These are phyloP conservation scores for Mongoloraphidia duomilia DNA, from an alignment of 2,888 invertebrate species.

Conservation along the genomic window DNA sequence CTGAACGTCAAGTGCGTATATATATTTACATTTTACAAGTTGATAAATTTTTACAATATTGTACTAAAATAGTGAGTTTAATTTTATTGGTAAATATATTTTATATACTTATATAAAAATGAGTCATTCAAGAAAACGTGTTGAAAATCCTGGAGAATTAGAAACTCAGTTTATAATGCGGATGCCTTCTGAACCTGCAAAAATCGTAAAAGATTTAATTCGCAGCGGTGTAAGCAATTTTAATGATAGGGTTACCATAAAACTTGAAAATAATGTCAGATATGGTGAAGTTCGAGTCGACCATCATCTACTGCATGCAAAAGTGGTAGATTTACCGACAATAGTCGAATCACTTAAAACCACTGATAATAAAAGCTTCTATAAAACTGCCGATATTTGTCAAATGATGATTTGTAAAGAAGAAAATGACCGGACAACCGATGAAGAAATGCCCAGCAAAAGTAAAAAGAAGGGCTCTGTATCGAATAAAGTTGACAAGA, in stretches of 20 bases:
- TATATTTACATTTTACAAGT: too few species aligned
- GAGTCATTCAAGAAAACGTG: slow-evolving; percentile 3
- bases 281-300: slow-evolving; percentile 82
- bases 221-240: slow-evolving; percentile 55
- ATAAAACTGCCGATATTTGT: slow-evolving; percentile 93
- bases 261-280: slow-evolving; percentile 76
- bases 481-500: slow-evolving; percentile 66
- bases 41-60: too few species aligned
- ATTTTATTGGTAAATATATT: too few species aligned
- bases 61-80: too few species aligned
- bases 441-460: slow-evolving; percentile 66
- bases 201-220: slow-evolving; percentile 57
- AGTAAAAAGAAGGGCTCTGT: slow-evolving; percentile 77
- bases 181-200: slow-evolving; percentile 68
- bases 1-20: too few species aligned
- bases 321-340: slow-evolving; percentile 83
- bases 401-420: slow-evolving; percentile 84
- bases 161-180: slow-evolving; percentile 74
- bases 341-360: slow-evolving; percentile 92
- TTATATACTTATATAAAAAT: not conserved
- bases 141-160: slow-evolving; percentile 46
- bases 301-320: slow-evolving; percentile 73
- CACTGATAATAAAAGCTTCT: slow-evolving; percentile 90
- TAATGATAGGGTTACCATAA: slow-evolving; percentile 73
- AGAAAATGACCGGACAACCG: slow-evolving; percentile 64